Evolutionary conservation across 2,113 vertebrate genomes (phyloP).

Genomic region (Hiodon alosoides): DNA sequence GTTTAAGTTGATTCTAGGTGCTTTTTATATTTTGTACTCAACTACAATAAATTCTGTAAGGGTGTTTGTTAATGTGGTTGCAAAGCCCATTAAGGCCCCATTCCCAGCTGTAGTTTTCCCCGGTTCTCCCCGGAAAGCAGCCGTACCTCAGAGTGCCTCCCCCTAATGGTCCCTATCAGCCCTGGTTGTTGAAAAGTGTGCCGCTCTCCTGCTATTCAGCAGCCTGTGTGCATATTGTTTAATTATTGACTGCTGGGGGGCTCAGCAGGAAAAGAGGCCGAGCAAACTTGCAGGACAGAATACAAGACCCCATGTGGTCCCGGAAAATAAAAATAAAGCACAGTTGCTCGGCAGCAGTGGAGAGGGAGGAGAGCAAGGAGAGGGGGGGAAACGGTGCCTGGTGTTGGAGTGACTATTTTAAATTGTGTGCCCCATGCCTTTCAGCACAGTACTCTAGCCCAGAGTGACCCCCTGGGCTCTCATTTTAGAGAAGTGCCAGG

Average conservation of each 20-base stretch:
- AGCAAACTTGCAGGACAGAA: conserved; percentile 46
- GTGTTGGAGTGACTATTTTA: conserved; percentile 36
- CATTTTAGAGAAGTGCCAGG: conserved; percentile 59
- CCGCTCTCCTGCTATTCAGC: conserved; percentile 30
- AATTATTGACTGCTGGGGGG: conserved; percentile 60
- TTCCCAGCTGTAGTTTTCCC: conserved; percentile 9
- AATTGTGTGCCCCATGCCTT: conserved; percentile 48
- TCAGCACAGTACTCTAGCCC: conserved; percentile 48
- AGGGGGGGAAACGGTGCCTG: conserved; percentile 21
- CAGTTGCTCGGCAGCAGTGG: conserved; percentile 48
- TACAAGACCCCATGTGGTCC: conserved; percentile 62
- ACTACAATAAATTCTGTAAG: not conserved
- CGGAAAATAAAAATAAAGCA: conserved; percentile 54
- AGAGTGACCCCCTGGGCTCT: conserved; percentile 47
- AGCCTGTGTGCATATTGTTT: conserved; percentile 51
- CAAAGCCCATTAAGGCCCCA: not conserved
- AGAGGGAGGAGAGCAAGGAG: conserved; percentile 43
- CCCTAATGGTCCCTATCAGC: conserved; percentile 23
- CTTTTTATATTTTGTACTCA: not conserved
- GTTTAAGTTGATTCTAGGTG: no score
- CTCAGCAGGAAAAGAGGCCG: conserved; percentile 51
- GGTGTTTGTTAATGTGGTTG: not conserved
- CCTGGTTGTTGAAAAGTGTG: conserved; percentile 14
- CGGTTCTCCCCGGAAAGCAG: conserved; percentile 18
- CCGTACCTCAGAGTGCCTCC: not conserved